phyloP scores from a whole-genome alignment of 2,888 invertebrate genomes.

The Microdon myrmicae region DNA sequence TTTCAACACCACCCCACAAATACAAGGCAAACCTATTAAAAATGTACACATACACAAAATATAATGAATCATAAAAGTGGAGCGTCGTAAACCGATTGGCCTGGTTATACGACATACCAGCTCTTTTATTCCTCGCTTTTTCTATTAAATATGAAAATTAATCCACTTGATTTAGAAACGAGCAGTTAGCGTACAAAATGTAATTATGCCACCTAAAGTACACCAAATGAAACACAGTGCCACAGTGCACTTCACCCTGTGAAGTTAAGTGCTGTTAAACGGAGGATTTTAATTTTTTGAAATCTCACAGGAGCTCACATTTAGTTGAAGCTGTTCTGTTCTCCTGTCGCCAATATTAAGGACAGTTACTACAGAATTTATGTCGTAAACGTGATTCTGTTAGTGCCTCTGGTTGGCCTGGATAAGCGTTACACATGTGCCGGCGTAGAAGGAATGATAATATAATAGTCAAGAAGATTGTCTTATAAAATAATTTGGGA shows the following conservation, averaged over 20 bases:
- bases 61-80: constrained; percentile 13
- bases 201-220: constrained; percentile 19
- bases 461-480: no score
- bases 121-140: not conserved
- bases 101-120: constrained; percentile 5
- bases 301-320: no score
- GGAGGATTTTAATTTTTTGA: constrained; percentile 35
- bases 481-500: no score
- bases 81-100: constrained; percentile 2
- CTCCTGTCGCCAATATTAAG: no score
- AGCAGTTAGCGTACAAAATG: constrained; percentile 32
- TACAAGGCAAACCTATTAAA: constrained; percentile 21
- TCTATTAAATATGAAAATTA: constrained; percentile 43
- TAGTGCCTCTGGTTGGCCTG: no score
- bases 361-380: no score
- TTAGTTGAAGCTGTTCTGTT: no score
- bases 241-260: constrained; percentile 12
- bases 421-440: no score
- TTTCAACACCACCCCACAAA: constrained; percentile 1
- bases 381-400: no score
- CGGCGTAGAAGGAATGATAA: no score
- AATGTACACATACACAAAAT: constrained; percentile 19
- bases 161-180: constrained; percentile 24
- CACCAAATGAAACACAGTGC: constrained; percentile 2
- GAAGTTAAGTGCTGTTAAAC: constrained; percentile 25